Percentiles rank a stretch among this genome's conserved stretches.
These are phyloP conservation scores for Carettochelys insculpta DNA, from an alignment of 2,113 vertebrate genomes.

Conservation along the genomic window DNA sequence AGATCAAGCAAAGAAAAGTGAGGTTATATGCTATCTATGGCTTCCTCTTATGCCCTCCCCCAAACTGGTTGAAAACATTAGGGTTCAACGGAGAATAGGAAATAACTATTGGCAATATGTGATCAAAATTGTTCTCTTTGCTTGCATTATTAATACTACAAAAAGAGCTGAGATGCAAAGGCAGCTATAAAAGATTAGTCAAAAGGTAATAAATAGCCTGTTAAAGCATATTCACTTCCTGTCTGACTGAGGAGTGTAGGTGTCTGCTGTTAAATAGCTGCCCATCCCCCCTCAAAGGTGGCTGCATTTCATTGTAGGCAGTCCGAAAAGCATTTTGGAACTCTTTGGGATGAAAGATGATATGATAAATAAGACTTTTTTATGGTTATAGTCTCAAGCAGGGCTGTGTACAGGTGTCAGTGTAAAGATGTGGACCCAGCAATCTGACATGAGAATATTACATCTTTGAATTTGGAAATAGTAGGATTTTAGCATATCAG, in stretches of 20 bases:
- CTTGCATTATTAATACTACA: rapidly evolving
- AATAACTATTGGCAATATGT: background rate
- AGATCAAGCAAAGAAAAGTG: background rate
- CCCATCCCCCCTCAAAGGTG: rapidly evolving
- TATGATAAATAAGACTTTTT: rapidly evolving
- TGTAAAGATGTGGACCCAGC: background rate
- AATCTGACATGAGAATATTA: background rate
- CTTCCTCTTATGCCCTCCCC: rapidly evolving
- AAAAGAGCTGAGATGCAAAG: background rate
- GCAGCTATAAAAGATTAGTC: background rate
- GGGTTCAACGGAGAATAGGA: background rate
- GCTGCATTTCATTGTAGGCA: rapidly evolving
- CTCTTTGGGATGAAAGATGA: rapidly evolving
- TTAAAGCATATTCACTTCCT: background rate
- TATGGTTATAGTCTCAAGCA: rapidly evolving
- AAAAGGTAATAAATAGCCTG: background rate
- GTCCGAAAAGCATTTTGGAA: background rate
- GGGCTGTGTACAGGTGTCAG: rapidly evolving
- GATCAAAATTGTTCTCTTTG: background rate
- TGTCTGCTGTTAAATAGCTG: background rate
- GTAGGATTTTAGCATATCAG: background rate
- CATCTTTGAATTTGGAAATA: background rate
- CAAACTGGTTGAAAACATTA: background rate
- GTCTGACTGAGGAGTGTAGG: rapidly evolving
- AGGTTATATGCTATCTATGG: background rate